phyloP scores from a whole-genome alignment of 2,113 vertebrate species.

The Acanthochromis polyacanthus region DNA sequence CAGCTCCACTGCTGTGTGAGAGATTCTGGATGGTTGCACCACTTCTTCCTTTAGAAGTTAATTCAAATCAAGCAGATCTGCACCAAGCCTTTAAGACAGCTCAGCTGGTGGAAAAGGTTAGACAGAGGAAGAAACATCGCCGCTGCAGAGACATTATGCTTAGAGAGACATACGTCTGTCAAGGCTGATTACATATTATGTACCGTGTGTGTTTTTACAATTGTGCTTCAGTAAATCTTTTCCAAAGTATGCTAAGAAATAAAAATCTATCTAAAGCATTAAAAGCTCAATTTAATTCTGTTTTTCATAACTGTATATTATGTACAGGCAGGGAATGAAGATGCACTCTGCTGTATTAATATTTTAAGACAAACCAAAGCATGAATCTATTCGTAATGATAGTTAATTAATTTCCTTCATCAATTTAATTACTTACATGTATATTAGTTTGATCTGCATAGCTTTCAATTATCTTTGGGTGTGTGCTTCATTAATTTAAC shows the following conservation, averaged over 20 bases:
- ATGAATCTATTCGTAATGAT: slow-evolving; percentile 69
- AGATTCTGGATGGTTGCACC: slow-evolving; percentile 35
- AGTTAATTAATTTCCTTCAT: slow-evolving; percentile 72
- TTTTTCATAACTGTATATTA: slow-evolving; percentile 3
- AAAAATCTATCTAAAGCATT: background rate
- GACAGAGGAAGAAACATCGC: slow-evolving; percentile 33
- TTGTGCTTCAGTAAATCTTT: background rate
- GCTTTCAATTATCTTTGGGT: slow-evolving; percentile 77
- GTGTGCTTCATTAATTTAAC: slow-evolving; percentile 76
- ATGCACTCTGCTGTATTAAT: slow-evolving; percentile 37
- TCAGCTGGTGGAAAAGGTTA: slow-evolving; percentile 65
- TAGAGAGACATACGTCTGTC: slow-evolving; percentile 18
- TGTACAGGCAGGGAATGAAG: slow-evolving; percentile 11
- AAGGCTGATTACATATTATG: slow-evolving; percentile 24
- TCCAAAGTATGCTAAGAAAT: slow-evolving; percentile 19
- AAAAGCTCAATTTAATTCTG: background rate
- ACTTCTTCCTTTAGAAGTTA: slow-evolving; percentile 45
- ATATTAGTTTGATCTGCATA: slow-evolving; percentile 74
- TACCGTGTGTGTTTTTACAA: background rate
- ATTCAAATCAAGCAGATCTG: slow-evolving; percentile 55
- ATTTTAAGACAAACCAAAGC: slow-evolving; percentile 61
- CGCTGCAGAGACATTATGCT: slow-evolving; percentile 48
- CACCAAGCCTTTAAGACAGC: slow-evolving; percentile 42
- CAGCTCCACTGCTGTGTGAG: slow-evolving; percentile 3
- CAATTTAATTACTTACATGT: slow-evolving; percentile 75